Evolutionary conservation across 2,113 vertebrate genomes (phyloP).

Genomic region (Notiomystis cincta): DNA sequence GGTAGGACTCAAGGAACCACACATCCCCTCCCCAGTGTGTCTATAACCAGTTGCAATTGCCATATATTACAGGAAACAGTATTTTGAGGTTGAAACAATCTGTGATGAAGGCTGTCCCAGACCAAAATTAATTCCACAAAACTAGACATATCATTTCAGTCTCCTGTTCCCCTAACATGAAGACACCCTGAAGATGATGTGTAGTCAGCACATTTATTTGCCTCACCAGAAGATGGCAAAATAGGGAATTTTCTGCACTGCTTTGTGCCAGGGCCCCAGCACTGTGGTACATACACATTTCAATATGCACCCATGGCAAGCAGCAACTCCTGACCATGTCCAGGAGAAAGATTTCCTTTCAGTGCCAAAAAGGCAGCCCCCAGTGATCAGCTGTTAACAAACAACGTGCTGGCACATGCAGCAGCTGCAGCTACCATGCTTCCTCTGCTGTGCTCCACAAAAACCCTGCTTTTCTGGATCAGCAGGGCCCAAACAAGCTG

Average conservation of each 20-base stretch:
- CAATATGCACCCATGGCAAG: not conserved
- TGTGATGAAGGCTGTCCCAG: not conserved
- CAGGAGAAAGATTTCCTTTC: not conserved
- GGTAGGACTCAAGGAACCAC: not conserved
- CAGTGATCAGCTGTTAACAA: not conserved
- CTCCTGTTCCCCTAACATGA: not conserved
- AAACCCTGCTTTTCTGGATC: constrained; percentile 27
- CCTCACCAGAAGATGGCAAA: not conserved
- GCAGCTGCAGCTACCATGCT: not conserved
- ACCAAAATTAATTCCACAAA: not conserved
- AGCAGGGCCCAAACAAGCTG: not conserved
- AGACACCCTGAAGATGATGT: not conserved
- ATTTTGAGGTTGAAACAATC: not conserved
- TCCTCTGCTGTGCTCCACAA: not conserved
- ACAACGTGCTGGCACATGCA: not conserved
- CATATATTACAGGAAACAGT: not conserved
- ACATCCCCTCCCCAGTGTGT: not conserved
- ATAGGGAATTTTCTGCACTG: not conserved
- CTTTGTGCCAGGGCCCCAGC: not conserved
- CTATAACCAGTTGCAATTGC: not conserved
- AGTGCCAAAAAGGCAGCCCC: not conserved
- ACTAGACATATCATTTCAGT: not conserved
- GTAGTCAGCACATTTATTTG: not conserved
- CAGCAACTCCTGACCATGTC: not conserved
- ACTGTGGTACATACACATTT: not conserved